Evolutionary conservation across 2,888 invertebrate species (phyloP).

Genomic region (Erannis defoliaria): DNA sequence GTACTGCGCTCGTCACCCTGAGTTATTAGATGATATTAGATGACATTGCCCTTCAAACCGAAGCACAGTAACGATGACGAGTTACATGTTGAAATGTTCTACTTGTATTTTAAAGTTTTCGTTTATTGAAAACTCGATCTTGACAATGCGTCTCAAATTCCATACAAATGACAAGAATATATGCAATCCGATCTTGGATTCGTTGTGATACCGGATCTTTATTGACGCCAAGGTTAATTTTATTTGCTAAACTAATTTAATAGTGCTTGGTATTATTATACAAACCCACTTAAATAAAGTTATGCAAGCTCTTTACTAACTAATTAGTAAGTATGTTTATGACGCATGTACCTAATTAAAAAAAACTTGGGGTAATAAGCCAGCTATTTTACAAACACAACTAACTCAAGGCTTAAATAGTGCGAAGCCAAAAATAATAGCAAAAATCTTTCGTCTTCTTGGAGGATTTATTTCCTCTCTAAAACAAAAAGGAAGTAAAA

Average conservation of each 20-base stretch:
- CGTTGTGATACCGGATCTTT: constrained; percentile 45
- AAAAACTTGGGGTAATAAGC: no score
- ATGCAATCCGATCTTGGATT: constrained; percentile 35
- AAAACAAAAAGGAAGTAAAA: no score
- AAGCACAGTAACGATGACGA: no score
- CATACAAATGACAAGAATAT: constrained; percentile 37
- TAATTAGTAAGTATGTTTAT: not conserved
- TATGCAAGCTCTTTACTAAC: not conserved
- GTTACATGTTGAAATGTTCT: no score
- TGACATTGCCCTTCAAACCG: no score
- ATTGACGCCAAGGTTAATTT: constrained; percentile 35
- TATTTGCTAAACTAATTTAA: constrained; percentile 32
- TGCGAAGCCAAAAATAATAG: not conserved
- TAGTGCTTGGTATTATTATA: constrained; percentile 12
- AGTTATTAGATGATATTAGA: no score
- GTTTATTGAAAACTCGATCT: constrained; percentile 1
- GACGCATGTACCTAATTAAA: no score
- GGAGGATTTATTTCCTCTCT: no score
- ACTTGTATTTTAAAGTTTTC: no score
- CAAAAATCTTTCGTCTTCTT: no score
- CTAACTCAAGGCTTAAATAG: not conserved
- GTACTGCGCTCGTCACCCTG: no score
- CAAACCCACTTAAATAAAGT: not conserved
- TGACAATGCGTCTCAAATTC: constrained; percentile 34
- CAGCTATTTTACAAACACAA: not conserved